These are phyloP conservation scores for Apamea crenata DNA, from an alignment of 2,888 invertebrate genomes.

Conservation along the genomic window DNA sequence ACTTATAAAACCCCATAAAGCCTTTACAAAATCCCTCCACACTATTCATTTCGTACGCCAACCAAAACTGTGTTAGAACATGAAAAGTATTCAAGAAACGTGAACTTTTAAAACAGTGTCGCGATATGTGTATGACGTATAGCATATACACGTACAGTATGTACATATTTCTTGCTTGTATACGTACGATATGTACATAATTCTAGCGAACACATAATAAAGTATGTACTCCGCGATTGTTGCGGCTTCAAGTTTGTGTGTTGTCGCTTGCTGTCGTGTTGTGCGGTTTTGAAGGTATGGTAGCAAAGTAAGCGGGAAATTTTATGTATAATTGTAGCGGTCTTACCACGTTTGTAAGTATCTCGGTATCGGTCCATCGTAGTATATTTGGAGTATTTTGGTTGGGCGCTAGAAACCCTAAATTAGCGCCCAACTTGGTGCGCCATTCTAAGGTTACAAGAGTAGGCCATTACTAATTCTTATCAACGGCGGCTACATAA, in stretches of 20 bases:
- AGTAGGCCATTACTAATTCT: neutral
- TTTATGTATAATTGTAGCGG: too few relatives aligned
- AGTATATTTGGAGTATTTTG: neutral
- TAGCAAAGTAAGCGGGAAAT: constrained; percentile 24
- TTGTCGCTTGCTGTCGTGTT: constrained; percentile 65
- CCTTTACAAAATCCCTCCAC: neutral
- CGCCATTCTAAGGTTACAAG: neutral
- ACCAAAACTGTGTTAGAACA: constrained; percentile 48
- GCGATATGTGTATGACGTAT: constrained; percentile 45
- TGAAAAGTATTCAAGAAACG: constrained; percentile 50
- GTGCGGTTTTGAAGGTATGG: constrained; percentile 25
- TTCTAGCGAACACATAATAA: constrained; percentile 59
- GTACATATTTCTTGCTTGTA: constrained; percentile 45
- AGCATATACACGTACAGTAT: constrained; percentile 5
- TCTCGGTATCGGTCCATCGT: neutral
- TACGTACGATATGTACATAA: constrained; percentile 41
- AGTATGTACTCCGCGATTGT: constrained; percentile 65
- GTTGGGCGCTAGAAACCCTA: neutral
- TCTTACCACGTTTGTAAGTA: neutral
- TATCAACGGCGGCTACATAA: too few relatives aligned
- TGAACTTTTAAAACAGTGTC: constrained; percentile 61
- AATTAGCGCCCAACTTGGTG: neutral
- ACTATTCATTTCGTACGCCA: neutral
- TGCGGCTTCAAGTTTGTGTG: constrained; percentile 67
- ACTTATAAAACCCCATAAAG: neutral